Evolutionary conservation across 2,888 invertebrate genomes (phyloP).

Genomic region (Ormyrus thymus): DNA sequence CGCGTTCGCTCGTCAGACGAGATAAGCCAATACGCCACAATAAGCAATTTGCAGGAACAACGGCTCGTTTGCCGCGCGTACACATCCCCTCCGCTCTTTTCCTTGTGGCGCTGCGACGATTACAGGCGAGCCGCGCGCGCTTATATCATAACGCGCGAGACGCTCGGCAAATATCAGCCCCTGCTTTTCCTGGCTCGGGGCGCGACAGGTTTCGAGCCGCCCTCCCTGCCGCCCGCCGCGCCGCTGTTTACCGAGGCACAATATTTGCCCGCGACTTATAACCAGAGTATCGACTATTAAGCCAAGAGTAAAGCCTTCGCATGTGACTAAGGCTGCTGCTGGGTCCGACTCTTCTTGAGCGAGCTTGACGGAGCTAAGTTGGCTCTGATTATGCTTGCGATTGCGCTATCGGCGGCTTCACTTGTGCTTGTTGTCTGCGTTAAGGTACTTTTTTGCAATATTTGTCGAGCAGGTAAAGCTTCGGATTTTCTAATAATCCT

Average conservation of each 20-base stretch:
- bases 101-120: not conserved
- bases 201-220: conserved; percentile 43
- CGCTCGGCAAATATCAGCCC: conserved; percentile 64
- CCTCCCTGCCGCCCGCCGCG: not conserved
- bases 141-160: conserved; percentile 23
- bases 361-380: not conserved
- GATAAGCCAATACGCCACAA: conserved; percentile 18
- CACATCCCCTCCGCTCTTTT: no score
- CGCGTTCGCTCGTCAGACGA: not conserved
- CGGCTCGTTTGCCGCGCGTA: conserved; percentile 34
- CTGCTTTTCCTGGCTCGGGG: conserved; percentile 56
- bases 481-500: no score
- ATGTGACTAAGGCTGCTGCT: not conserved
- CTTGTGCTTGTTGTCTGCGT: no score
- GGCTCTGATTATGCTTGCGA: not conserved
- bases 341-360: not conserved
- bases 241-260: conserved; percentile 68
- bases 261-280: conserved; percentile 71
- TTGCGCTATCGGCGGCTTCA: no score
- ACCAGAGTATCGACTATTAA: conserved; percentile 68
- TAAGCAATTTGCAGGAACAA: conserved; percentile 36
- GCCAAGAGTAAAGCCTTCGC: conserved; percentile 67
- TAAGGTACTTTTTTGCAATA: no score
- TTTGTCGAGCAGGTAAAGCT: no score
- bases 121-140: not conserved